Percentiles rank a stretch among this genome's conserved stretches.
phyloP scores from a whole-genome alignment of 2,797 vertebrate genomes.

The Muraenolepis orangiensis region DNA sequence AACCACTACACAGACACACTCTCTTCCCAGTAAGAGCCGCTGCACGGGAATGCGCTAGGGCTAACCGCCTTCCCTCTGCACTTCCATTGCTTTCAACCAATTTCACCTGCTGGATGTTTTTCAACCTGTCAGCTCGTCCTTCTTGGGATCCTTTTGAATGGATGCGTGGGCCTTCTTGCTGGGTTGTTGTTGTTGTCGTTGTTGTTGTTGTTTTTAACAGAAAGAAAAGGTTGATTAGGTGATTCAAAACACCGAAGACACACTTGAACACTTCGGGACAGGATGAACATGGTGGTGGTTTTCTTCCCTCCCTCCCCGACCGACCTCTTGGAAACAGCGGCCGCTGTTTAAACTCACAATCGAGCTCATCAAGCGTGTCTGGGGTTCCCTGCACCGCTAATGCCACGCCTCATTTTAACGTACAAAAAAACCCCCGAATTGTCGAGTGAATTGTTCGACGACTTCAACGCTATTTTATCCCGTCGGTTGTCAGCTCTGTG shows the following conservation, averaged over 20 bases:
- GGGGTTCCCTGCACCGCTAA: neutral
- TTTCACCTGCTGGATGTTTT: conserved; percentile 38
- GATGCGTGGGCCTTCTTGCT: neutral
- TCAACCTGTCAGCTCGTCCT: neutral
- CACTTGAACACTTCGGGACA: neutral
- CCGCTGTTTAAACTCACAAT: neutral
- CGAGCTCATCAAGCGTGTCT: too few relatives aligned
- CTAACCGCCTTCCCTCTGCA: conserved; percentile 45
- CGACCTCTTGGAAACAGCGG: too few relatives aligned
- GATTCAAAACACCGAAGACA: neutral
- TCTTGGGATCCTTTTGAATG: neutral
- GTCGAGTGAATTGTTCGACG: neutral
- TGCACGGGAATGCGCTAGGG: conserved; percentile 47
- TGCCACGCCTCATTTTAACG: neutral
- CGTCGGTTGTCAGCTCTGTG: neutral
- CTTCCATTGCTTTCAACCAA: conserved; percentile 38
- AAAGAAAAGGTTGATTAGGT: neutral
- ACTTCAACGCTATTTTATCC: neutral
- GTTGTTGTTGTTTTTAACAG: neutral
- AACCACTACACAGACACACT: neutral
- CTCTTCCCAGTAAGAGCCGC: conserved; percentile 46
- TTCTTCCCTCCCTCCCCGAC: too few relatives aligned
- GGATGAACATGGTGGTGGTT: neutral
- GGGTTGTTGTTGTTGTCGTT: too few relatives aligned
- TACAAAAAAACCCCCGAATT: too few relatives aligned